A percentile compares a stretch with the other conserved stretches of the same genome.
Conservation (phyloP, 2,888 invertebrate species). For the Lutraria lutraria region DNA sequence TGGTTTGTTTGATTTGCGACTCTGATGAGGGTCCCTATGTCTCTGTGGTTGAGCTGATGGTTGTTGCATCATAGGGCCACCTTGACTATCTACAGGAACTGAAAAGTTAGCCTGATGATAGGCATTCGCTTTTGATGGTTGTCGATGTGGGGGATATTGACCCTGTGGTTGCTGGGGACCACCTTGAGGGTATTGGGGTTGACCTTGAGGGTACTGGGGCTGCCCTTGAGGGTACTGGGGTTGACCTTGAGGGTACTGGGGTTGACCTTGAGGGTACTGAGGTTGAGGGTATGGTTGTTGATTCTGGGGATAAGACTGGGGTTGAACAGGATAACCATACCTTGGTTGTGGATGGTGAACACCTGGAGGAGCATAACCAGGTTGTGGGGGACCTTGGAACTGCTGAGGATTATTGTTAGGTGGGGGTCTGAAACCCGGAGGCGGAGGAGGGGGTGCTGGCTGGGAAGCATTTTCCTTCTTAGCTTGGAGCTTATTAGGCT, state of each 20-base stretch:
- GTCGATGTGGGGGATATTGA: constrained; percentile 43
- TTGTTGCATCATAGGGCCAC: constrained; percentile 23
- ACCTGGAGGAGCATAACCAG: constrained; percentile 65
- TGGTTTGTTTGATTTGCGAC: constrained; percentile 41
- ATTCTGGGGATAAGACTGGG: constrained; percentile 14
- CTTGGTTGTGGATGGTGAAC: constrained; percentile 74
- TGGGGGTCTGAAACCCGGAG: constrained; percentile 38
- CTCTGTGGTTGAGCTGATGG: constrained; percentile 29
- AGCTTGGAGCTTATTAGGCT: constrained; percentile 46
- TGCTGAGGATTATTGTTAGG: constrained; percentile 47
- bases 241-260: constrained; percentile 45
- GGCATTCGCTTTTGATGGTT: constrained; percentile 42
- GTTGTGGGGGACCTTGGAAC: constrained; percentile 58
- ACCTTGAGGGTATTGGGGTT: constrained; percentile 43
- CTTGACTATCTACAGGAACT: constrained; percentile 65
- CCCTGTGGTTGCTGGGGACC: constrained; percentile 39
- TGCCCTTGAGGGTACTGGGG: constrained; percentile 47
- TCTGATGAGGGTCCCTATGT: constrained; percentile 38
- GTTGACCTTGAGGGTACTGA: constrained; percentile 40
- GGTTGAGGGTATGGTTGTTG: constrained; percentile 34
- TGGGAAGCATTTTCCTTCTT: constrained; percentile 36
- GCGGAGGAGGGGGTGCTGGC: constrained; percentile 38
- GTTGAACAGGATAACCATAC: constrained; percentile 69
- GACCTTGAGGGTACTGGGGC: constrained; percentile 46
- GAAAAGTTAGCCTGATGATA: constrained; percentile 70